Evolutionary conservation across 2,113 vertebrate species (phyloP), one percentile per base, ranked within the genome.

Genomic region (Isichthys henryi): DNA sequence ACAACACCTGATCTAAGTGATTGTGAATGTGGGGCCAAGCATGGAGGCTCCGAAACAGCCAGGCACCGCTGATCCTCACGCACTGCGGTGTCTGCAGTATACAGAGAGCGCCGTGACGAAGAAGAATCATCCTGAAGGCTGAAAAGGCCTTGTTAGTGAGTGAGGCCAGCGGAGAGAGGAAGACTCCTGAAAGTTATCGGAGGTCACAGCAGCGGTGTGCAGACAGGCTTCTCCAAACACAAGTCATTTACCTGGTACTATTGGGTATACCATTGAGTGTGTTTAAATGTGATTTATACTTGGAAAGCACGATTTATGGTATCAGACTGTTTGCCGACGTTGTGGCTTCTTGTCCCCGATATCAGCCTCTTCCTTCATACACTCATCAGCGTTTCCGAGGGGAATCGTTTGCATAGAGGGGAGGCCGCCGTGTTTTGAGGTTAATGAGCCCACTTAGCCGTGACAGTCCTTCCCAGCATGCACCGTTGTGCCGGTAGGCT

Each of bases 391-490:
- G 17, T 89, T 83, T 77, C 35, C 21, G 31, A 62, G 87, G 70
- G 87, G 87, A 62, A 48, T 27, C 58, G 49, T 85, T 80, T 48
- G 46, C 91, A 89, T 90, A 88, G 77, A 56, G 27, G 35, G 4
- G 56, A 50, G 45, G 21, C 66, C 50, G 83, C 90, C 74, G 85
- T 43, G 89, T 62, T 88, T 88, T 82, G 83, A 85, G 89, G 87
- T 89, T 93, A 91, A 92, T 92, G 89, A 93, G 89, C 53, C 90
- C 90, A 91, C 86, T 92, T 93, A 91, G 91, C 90, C 90, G 19
- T 86, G 89, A 58, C 89, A 66, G 74, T 87, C 27, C 82, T 52
- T 90, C 86, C 90, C 89, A 91, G 84, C 89, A 89, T 88, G 70
- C 88, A 84, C 49, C 89, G 88, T 85, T 50, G 31, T 85, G 56